These are phyloP conservation scores for Lipotes vexillifer DNA, from an alignment of 2,113 vertebrate genomes.

Conservation along the genomic window DNA sequence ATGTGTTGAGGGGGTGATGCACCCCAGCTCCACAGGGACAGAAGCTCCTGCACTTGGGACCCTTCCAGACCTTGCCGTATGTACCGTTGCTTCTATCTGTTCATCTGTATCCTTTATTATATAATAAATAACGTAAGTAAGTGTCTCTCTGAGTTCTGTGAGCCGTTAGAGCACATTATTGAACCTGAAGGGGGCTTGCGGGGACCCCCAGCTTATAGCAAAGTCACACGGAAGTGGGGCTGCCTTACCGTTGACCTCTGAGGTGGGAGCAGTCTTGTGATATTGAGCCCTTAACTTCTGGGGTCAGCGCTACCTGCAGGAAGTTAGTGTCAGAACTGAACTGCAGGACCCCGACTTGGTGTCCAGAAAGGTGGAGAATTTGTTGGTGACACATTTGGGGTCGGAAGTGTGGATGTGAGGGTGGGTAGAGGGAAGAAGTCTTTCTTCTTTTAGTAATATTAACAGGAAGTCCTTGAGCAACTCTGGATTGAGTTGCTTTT, in stretches of 20 bases:
- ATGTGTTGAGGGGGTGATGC: accelerated
- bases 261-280: not conserved
- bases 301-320: not conserved
- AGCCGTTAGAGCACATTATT: not conserved
- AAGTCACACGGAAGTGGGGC: not conserved
- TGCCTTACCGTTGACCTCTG: not conserved
- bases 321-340: not conserved
- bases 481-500: no score
- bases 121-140: not conserved
- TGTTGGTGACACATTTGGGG: not conserved
- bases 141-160: not conserved
- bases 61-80: not conserved
- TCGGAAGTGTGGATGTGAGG: not conserved
- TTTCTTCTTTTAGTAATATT: not conserved
- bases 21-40: not conserved
- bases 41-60: not conserved
- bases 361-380: not conserved
- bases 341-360: not conserved
- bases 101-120: not conserved
- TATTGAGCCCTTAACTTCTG: not conserved
- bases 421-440: not conserved
- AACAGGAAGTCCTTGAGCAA: not conserved
- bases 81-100: not conserved
- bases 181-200: not conserved
- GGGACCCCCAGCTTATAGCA: not conserved